Evolutionary conservation across 2,888 invertebrate species (phyloP).

Genomic region (Bursaphelenchus okinawaensis): DNA sequence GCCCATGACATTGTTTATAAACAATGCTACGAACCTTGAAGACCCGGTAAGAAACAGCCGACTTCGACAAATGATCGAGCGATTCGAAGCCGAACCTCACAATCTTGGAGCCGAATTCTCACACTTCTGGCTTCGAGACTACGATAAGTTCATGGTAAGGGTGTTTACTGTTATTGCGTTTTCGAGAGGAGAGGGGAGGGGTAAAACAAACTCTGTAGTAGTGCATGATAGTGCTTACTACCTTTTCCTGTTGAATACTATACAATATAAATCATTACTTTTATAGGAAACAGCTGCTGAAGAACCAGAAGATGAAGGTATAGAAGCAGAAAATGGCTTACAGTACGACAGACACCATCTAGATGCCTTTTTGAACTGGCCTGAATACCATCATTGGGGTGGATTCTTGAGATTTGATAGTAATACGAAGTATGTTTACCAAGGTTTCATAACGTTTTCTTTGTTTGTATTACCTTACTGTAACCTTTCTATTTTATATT

Average conservation of each 20-base stretch:
- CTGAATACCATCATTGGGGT: slow-evolving; percentile 50
- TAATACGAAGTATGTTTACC: slow-evolving; percentile 3
- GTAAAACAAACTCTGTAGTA: too few species aligned
- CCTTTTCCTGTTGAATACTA: neutral
- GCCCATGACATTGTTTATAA: slow-evolving; percentile 44
- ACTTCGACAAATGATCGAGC: slow-evolving; percentile 33
- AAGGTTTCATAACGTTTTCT: neutral
- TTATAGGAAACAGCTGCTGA: slow-evolving; percentile 17
- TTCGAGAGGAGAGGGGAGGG: too few species aligned
- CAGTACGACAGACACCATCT: slow-evolving; percentile 25
- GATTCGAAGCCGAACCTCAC: slow-evolving; percentile 44
- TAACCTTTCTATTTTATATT: neutral
- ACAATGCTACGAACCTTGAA: slow-evolving; percentile 43
- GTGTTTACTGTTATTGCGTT: too few species aligned
- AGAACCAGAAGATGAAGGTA: slow-evolving; percentile 20
- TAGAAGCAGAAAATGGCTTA: slow-evolving; percentile 2
- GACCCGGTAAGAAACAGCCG: slow-evolving; percentile 28
- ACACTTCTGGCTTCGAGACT: slow-evolving; percentile 48
- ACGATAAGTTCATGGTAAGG: slow-evolving; percentile 22
- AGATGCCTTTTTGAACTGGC: slow-evolving; percentile 47
- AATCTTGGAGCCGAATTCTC: slow-evolving; percentile 45
- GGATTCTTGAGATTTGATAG: slow-evolving; percentile 42
- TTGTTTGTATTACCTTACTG: neutral
- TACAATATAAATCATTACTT: neutral
- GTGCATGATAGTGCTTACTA: too few species aligned